Evolutionary conservation across 2,797 vertebrate genomes (phyloP), one percentile per base, ranked within the genome.

Genomic region (Picus viridis): DNA sequence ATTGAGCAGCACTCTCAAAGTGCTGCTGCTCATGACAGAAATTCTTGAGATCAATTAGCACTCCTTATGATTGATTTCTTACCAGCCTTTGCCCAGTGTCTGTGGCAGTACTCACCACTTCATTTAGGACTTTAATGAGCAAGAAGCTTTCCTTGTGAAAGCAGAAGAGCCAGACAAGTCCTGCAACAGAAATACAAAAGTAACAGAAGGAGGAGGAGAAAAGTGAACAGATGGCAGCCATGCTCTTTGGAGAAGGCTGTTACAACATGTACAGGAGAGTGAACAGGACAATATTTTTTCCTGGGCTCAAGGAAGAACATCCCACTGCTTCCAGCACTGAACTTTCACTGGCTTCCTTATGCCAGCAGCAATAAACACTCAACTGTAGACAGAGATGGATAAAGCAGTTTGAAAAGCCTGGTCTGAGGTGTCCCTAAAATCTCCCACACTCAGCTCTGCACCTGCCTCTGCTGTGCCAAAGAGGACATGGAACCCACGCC

Each of bases 51-150:
- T 74, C 30, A 76, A 45, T 69, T 61, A 59, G 24, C 51, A 29
- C 23, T 79, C 53, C 14, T 79, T 29, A 41, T 79, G 61, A 83
- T 57, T 76, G 77, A 78, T 81, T 83, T 76, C 61, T 76, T 78
- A 68, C 53, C 57, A 87, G 32, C 7, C 58, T 81, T n/a, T 76
- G 64, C 27, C 57, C 26, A 45, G 16, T 6, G 19, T 39, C 54
- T 62, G 3, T 7, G 45, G 45, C 32, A 61, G 76, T 51, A 95
- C 98, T 95, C 79, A 99, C 99, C 96, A 89, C 95, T 96, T 97
- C 96, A 76, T 99, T 99, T 86, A 99, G 96, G 88, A 97, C 76
- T 96, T 97, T 98, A 93, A 98, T 72, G 12, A 98, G 96, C 83
- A 97, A 93, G 85, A 99, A 97, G 30, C 6, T 83, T 26, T 98